Percentiles rank a stretch among this genome's conserved stretches.
These are phyloP conservation scores for Coryphaenoides rupestris DNA, from an alignment of 2,113 vertebrate genomes.

Conservation along the genomic window DNA sequence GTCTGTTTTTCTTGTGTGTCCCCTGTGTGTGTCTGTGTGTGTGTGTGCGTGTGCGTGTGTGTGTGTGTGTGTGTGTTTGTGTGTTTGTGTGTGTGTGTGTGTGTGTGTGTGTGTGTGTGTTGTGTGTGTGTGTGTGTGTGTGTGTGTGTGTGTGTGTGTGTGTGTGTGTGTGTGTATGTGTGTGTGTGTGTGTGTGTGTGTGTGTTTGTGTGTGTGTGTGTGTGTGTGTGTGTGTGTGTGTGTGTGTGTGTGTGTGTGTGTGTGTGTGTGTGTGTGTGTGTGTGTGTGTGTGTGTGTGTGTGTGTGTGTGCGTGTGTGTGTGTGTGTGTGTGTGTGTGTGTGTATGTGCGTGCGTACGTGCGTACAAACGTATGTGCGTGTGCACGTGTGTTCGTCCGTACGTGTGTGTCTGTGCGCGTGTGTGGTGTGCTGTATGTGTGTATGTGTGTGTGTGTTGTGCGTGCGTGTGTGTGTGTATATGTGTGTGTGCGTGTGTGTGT, in stretches of 20 bases:
- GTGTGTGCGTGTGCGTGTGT: too few relatives aligned
- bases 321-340: conserved; percentile 35
- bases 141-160: too few relatives aligned
- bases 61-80: not conserved
- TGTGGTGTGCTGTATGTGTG: conserved; percentile 53
- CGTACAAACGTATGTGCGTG: conserved; percentile 61
- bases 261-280: conserved; percentile 14
- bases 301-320: conserved; percentile 61
- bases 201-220: too few relatives aligned
- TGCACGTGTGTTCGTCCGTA: conserved; percentile 26
- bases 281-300: not conserved
- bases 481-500: not conserved
- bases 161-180: too few relatives aligned
- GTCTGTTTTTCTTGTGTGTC: too few relatives aligned
- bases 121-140: too few relatives aligned
- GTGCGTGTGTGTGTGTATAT: too few relatives aligned
- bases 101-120: not conserved
- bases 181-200: too few relatives aligned
- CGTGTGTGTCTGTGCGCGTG: conserved; percentile 33
- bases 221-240: not conserved
- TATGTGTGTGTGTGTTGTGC: too few relatives aligned
- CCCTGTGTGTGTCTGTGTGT: too few relatives aligned
- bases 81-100: not conserved
- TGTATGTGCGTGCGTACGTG: conserved; percentile 63
- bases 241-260: conserved; percentile 4